A percentile compares a stretch with the other conserved stretches of the same genome.
These are phyloP conservation scores for Catharus bicknelli DNA, from an alignment of 2,113 vertebrate species.

Conservation along the genomic window DNA sequence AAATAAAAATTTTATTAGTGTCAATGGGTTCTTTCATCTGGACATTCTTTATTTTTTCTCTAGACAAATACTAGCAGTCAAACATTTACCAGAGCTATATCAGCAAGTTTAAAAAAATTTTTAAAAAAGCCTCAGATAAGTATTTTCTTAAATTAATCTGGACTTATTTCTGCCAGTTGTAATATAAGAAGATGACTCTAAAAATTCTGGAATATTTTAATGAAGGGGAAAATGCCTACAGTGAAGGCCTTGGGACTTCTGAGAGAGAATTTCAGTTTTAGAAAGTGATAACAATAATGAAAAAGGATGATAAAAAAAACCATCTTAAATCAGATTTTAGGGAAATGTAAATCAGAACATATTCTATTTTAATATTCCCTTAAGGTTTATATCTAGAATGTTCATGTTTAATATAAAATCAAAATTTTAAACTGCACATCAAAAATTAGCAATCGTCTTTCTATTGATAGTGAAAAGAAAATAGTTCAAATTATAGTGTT, in stretches of 20 bases:
- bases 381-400: neutral
- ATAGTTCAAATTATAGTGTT: neutral
- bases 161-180: neutral
- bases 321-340: neutral
- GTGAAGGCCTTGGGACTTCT: neutral
- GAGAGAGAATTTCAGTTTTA: neutral
- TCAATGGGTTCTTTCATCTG: neutral
- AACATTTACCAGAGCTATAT: neutral
- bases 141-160: neutral
- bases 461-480: neutral
- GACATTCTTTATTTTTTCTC: neutral
- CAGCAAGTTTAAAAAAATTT: neutral
- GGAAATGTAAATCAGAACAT: neutral
- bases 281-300: neutral
- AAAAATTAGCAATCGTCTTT: neutral
- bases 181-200: neutral
- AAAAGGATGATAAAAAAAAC: neutral
- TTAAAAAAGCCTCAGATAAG: neutral
- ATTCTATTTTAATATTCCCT: neutral
- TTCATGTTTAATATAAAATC: neutral
- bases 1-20: neutral
- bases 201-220: neutral
- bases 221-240: neutral
- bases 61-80: neutral
- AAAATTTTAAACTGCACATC: neutral